A percentile compares a stretch with the other conserved stretches of the same genome.
These are phyloP conservation scores for Lithosia quadra DNA, from an alignment of 2,888 invertebrate species.

Conservation along the genomic window DNA sequence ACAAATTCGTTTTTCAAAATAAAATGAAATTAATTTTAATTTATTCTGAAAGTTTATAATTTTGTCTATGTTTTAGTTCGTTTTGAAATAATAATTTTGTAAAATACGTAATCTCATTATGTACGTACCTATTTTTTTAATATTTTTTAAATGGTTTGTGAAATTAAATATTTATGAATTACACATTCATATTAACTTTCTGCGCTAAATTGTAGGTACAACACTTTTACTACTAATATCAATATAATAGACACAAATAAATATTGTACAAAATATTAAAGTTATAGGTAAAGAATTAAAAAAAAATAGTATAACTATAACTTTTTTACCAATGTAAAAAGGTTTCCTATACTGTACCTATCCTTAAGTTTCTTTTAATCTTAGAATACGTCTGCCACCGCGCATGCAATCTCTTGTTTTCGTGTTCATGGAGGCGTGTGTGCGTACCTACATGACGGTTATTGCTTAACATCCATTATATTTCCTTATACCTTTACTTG, in stretches of 20 bases:
- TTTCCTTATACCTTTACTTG: not conserved
- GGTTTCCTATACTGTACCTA: no score
- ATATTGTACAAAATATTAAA: no score
- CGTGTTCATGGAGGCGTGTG: no score
- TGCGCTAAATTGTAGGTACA: not conserved
- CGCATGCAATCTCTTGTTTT: no score
- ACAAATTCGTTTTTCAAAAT: not conserved
- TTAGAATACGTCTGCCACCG: no score
- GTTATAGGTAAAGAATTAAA: no score
- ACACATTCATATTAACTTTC: not conserved
- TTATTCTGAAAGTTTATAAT: not conserved
- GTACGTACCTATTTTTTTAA: no score
- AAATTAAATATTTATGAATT: not conserved
- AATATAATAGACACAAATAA: no score
- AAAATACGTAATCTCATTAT: not conserved
- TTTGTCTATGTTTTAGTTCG: not conserved
- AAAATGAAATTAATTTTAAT: not conserved
- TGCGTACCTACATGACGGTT: not conserved
- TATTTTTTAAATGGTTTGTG: not conserved
- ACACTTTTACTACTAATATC: not conserved
- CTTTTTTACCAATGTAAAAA: no score
- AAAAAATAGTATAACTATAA: no score
- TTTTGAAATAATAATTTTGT: not conserved
- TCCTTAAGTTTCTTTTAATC: no score
- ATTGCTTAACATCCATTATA: not conserved